Conservation (phyloP, 2,797 vertebrate species). For the Onychomys torridus region DNA sequence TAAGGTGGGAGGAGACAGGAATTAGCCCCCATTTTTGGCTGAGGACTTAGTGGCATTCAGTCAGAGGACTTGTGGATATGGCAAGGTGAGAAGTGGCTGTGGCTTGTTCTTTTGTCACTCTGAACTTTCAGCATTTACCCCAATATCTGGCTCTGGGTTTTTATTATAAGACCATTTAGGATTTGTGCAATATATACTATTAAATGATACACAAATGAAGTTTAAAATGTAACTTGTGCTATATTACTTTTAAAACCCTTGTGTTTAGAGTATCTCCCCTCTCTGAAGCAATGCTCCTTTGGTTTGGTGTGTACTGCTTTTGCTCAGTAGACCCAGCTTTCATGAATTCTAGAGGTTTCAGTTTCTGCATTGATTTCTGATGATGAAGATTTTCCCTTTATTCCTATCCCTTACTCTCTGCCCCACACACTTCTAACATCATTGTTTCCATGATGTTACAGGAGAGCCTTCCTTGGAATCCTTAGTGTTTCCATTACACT, state of each 20-base stretch:
- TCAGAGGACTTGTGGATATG: no score
- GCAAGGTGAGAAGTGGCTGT: no score
- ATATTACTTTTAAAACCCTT: not conserved
- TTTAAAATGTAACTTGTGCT: not conserved
- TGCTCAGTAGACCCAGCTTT: not conserved
- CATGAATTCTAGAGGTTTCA: constrained; percentile 3
- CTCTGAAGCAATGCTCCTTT: not conserved
- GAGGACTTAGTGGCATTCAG: no score
- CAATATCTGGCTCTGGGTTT: no score
- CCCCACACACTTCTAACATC: not conserved
- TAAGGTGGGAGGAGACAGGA: no score
- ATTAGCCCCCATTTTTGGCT: no score
- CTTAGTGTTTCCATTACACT: not conserved
- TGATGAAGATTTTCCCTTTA: not conserved
- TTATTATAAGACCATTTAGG: no score
- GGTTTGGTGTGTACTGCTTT: not conserved
- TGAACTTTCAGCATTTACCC: no score
- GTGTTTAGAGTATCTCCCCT: not conserved
- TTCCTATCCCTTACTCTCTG: not conserved
- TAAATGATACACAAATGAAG: not conserved
- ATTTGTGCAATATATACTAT: not conserved
- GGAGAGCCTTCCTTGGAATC: not conserved
- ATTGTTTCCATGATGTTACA: not conserved
- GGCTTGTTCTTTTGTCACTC: no score
- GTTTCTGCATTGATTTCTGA: not conserved